Conservation (phyloP, 2,888 invertebrate genomes). For the Ischnura elegans region DNA sequence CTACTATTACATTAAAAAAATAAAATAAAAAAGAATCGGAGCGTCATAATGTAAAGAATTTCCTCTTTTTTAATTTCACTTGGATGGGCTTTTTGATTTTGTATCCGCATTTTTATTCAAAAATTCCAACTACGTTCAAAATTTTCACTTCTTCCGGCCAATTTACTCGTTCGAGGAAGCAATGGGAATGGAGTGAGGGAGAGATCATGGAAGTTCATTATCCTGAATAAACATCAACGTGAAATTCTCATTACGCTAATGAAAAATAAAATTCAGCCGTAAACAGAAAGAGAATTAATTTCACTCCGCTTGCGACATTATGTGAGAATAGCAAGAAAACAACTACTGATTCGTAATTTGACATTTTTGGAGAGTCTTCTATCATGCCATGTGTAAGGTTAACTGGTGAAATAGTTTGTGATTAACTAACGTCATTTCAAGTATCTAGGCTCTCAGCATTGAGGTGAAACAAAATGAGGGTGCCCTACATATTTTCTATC, state of each 20-base stretch:
- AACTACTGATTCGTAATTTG: not conserved
- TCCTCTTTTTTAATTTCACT: not conserved
- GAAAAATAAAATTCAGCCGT: not conserved
- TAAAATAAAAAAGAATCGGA: no score
- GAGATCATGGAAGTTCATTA: not conserved
- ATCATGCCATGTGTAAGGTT: not conserved
- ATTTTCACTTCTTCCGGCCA: not conserved
- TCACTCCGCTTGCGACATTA: no score
- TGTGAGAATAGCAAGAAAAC: no score
- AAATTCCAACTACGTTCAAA: not conserved
- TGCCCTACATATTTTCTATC: no score
- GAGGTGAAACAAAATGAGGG: no score
- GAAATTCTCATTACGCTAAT: not conserved
- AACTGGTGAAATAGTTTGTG: no score
- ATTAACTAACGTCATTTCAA: no score
- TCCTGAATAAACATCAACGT: not conserved
- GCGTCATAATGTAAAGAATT: not conserved
- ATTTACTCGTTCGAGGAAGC: not conserved
- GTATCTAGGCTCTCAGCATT: no score
- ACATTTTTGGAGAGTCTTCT: not conserved
- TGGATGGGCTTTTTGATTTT: not conserved
- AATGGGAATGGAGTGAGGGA: no score
- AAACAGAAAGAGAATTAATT: not conserved
- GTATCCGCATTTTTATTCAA: not conserved
- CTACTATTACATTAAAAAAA: not conserved